Evolutionary conservation across 2,888 invertebrate genomes (phyloP).

Genomic region (Leptodirus hochenwartii): DNA sequence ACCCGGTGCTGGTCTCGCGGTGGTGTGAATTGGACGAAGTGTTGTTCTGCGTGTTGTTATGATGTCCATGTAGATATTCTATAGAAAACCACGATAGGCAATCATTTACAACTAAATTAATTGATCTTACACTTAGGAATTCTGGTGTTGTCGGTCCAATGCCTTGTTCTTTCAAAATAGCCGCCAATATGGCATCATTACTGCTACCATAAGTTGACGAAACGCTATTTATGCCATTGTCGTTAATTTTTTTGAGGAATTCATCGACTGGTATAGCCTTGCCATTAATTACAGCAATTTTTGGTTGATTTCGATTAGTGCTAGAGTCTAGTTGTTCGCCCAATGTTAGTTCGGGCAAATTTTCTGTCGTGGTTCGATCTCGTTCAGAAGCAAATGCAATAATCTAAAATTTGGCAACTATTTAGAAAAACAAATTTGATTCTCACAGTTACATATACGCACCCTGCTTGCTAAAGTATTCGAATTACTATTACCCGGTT

Average conservation of each 20-base stretch:
- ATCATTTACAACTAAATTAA: conserved; percentile 20
- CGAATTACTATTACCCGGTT: conserved; percentile 7
- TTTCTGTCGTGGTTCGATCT: conserved; percentile 14
- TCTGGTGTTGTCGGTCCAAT: conserved; percentile 54
- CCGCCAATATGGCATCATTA: conserved; percentile 50
- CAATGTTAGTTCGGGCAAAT: conserved; percentile 5
- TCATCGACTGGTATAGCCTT: conserved; percentile 18
- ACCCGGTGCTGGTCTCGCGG: conserved; percentile 28
- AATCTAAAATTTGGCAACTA: conserved; percentile 20
- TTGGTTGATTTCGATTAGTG: conserved; percentile 12
- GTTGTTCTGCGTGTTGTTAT: conserved; percentile 17
- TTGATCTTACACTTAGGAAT: conserved; percentile 29
- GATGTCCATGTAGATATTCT: conserved; percentile 14
- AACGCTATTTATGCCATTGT: conserved; percentile 15
- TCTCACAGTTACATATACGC: conserved; percentile 9
- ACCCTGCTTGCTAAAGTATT: conserved; percentile 19
- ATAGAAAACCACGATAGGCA: neutral
- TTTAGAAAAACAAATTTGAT: conserved; percentile 2
- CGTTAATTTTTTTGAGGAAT: conserved; percentile 22
- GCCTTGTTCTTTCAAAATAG: conserved; percentile 50
- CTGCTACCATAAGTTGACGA: conserved; percentile 33
- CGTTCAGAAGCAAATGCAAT: conserved; percentile 22
- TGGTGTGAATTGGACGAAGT: conserved; percentile 27
- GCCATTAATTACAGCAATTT: conserved; percentile 12
- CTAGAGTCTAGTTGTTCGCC: conserved; percentile 5